These are phyloP conservation scores for Crocuta crocuta DNA, from an alignment of 2,113 vertebrate species.

Conservation along the genomic window DNA sequence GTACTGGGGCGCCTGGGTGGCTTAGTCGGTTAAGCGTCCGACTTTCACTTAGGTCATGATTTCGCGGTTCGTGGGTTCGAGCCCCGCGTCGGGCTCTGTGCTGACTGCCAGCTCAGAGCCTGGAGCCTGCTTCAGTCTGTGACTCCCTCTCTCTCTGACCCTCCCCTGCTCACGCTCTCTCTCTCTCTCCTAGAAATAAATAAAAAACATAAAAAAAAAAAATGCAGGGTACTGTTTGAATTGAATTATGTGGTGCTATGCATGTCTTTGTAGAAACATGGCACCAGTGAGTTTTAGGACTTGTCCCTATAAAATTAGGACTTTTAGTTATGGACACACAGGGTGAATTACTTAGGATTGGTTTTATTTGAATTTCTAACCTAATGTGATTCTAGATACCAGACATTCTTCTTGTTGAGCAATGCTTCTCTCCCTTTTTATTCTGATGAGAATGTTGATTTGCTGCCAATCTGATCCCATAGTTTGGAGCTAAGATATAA, in stretches of 20 bases:
- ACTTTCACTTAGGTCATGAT: too few species aligned
- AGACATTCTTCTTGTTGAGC: constrained; percentile 41
- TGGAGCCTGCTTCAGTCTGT: too few species aligned
- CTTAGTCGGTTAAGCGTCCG: too few species aligned
- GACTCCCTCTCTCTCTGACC: too few species aligned
- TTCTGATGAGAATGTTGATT: constrained; percentile 6
- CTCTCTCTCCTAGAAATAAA: too few species aligned
- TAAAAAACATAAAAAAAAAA: too few species aligned
- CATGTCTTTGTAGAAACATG: not conserved
- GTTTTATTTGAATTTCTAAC: constrained; percentile 69
- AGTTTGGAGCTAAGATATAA: not conserved
- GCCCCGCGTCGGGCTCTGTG: too few species aligned
- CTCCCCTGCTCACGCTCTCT: too few species aligned
- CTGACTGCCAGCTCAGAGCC: too few species aligned
- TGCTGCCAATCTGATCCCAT: not conserved
- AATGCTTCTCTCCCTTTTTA: not conserved
- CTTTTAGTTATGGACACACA: not conserved
- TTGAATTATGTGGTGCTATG: not conserved
- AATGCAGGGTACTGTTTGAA: not conserved
- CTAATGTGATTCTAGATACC: constrained; percentile 58
- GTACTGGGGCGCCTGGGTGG: too few species aligned
- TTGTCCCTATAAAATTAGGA: not conserved
- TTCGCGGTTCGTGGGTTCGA: too few species aligned
- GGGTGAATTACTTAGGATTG: constrained; percentile 45
- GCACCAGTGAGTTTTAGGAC: not conserved